A percentile compares a stretch with the other conserved stretches of the same genome.
phyloP scores from a whole-genome alignment of 2,113 vertebrate species.

The Picathartes gymnocephalus region DNA sequence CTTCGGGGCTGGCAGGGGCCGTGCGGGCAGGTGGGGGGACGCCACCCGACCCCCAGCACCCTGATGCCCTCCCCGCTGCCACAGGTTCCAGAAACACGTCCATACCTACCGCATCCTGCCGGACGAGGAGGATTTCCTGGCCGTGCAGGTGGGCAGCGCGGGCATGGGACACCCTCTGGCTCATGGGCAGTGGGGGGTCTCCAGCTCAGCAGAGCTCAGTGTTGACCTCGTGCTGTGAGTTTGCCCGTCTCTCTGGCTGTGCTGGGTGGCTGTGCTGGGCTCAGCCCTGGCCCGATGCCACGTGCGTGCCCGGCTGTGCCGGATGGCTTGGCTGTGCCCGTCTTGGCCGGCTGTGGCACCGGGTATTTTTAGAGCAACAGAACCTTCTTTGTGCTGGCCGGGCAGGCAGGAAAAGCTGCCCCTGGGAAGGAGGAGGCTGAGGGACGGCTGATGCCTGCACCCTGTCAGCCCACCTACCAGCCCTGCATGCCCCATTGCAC shows the following conservation, averaged over 20 bases:
- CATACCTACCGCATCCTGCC: constrained; percentile 96
- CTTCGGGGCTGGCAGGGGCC: fast-evolving
- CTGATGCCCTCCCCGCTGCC: neutral
- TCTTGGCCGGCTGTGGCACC: neutral
- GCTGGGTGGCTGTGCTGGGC: neutral
- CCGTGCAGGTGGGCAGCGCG: constrained; percentile 84
- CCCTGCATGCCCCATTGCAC: neutral
- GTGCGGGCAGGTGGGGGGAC: neutral
- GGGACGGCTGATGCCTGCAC: neutral
- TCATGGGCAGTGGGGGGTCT: neutral
- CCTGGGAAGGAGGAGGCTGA: neutral
- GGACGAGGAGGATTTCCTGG: constrained; percentile 91
- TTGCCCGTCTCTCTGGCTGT: neutral
- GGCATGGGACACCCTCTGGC: neutral
- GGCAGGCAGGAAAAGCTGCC: neutral
- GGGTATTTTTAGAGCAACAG: constrained; percentile 37
- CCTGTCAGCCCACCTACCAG: neutral
- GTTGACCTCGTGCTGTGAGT: neutral
- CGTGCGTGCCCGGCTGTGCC: neutral
- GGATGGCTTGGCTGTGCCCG: neutral
- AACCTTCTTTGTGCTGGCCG: constrained; percentile 1
- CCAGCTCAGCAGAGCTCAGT: neutral
- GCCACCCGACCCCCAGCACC: neutral
- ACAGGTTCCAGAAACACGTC: constrained; percentile 95
- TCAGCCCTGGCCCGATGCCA: neutral